Percentiles rank a stretch among this genome's conserved stretches.
These are phyloP conservation scores for Aporrectodea caliginosa DNA, from an alignment of 1,140 invertebrate genomes.

Conservation along the genomic window DNA sequence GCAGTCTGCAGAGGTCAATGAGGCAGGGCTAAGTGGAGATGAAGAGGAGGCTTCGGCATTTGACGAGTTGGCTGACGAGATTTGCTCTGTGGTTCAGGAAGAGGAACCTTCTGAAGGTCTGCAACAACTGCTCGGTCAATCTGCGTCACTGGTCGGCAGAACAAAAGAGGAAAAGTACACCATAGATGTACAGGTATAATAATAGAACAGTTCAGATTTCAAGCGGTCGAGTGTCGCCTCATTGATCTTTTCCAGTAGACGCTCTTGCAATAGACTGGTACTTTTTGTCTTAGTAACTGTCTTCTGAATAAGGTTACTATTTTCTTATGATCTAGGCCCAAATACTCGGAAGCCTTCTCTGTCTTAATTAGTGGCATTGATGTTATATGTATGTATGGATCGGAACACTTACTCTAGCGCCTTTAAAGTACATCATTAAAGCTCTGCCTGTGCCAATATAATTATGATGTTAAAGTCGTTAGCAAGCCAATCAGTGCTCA, in stretches of 20 bases:
- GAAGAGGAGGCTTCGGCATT: too few relatives aligned
- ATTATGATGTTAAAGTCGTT: too few relatives aligned
- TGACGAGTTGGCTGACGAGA: not conserved
- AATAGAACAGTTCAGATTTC: not conserved
- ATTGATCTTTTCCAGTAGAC: too few relatives aligned
- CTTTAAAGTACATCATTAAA: too few relatives aligned
- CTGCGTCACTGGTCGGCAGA: not conserved
- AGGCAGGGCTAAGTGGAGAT: too few relatives aligned
- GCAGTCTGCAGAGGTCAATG: too few relatives aligned
- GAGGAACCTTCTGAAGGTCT: not conserved
- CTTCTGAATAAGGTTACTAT: not conserved
- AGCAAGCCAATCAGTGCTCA: too few relatives aligned
- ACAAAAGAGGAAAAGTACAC: not conserved
- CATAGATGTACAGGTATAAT: not conserved
- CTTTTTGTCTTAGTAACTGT: not conserved
- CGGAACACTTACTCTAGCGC: too few relatives aligned
- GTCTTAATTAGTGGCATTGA: not conserved
- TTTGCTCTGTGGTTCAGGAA: not conserved
- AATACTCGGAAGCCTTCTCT: too few relatives aligned
- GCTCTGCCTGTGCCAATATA: too few relatives aligned
- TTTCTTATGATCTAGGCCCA: not conserved
- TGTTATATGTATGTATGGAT: not conserved
- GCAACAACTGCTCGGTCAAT: not conserved
- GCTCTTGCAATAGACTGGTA: too few relatives aligned
- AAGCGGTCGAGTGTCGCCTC: not conserved